phyloP scores from a whole-genome alignment of 2,797 vertebrate genomes.

The Eospalax fontanierii region DNA sequence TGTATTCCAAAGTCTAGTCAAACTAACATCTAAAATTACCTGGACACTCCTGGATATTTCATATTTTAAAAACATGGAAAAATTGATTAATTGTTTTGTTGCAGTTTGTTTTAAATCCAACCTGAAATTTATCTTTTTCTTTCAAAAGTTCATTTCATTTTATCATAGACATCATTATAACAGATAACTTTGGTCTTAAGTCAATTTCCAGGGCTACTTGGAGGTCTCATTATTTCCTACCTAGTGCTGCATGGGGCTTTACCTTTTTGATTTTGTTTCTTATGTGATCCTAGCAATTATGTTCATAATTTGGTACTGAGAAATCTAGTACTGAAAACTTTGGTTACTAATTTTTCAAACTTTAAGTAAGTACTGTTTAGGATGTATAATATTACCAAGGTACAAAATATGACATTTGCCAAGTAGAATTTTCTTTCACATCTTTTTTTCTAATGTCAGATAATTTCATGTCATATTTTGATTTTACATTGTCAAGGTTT shows the following conservation, averaged over 20 bases:
- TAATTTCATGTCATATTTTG: constrained; percentile 4
- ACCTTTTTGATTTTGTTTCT: constrained; percentile 37
- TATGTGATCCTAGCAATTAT: constrained; percentile 33
- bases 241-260: neutral
- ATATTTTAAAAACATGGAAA: neutral
- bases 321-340: neutral
- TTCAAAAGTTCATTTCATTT: constrained; percentile 36
- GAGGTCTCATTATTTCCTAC: neutral
- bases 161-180: neutral
- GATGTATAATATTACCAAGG: neutral
- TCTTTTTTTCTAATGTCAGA: neutral
- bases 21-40: neutral
- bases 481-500: constrained; percentile 24
- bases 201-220: neutral
- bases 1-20: neutral
- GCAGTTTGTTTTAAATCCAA: constrained; percentile 27
- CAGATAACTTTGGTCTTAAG: constrained; percentile 13
- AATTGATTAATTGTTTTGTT: neutral
- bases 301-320: constrained; percentile 20
- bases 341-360: neutral
- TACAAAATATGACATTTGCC: neutral
- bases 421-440: neutral
- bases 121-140: neutral
- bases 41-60: neutral
- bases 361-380: neutral